These are phyloP conservation scores for Petaurus breviceps DNA, from an alignment of 2,113 vertebrate species.

Conservation along the genomic window DNA sequence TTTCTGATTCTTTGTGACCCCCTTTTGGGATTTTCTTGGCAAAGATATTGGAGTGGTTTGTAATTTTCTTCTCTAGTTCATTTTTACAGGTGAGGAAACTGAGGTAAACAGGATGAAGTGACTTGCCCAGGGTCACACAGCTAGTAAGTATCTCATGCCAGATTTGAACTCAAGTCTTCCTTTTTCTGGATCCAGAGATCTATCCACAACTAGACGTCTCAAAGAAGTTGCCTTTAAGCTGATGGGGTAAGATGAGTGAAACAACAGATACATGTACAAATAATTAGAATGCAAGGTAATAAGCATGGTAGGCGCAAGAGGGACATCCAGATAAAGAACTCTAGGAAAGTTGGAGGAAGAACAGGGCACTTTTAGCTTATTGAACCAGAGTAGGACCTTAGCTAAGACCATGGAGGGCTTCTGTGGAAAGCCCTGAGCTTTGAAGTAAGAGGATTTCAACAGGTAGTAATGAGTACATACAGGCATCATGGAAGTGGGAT, in stretches of 20 bases:
- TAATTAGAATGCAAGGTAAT: neutral
- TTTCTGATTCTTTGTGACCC: neutral
- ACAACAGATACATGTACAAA: neutral
- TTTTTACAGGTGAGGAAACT: too few relatives aligned
- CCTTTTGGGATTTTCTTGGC: too few relatives aligned
- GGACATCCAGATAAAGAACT: neutral
- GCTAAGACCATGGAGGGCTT: neutral
- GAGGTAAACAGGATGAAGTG: too few relatives aligned
- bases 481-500: neutral
- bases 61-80: too few relatives aligned
- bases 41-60: too few relatives aligned
- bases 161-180: too few relatives aligned
- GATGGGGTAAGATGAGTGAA: neutral
- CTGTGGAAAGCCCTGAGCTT: too few relatives aligned
- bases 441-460: neutral
- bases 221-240: neutral
- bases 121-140: too few relatives aligned
- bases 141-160: too few relatives aligned
- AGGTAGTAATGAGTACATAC: neutral
- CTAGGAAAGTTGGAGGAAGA: neutral
- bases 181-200: too few relatives aligned
- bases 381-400: neutral
- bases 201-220: too few relatives aligned
- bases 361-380: neutral
- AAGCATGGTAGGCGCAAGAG: too few relatives aligned